Base-by-base conservation (phyloP, 2,888 invertebrate species). In the Erpobdella octoculata region DNA sequence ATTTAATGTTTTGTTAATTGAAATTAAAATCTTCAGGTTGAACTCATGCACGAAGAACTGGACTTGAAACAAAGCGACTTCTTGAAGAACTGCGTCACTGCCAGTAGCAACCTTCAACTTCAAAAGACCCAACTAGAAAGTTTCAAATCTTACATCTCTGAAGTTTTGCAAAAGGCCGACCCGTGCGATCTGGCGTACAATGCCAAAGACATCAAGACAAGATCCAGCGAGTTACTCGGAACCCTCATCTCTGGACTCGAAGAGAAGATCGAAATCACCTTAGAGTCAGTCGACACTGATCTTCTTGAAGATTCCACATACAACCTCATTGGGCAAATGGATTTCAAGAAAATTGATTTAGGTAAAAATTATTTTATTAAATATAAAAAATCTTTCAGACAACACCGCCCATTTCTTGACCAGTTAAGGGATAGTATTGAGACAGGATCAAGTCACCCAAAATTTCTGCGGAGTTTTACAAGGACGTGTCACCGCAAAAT, bases 291-390 rank as follows among this genome's bases (percentile, higher is more conserved):
- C 36, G 69, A 69, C 69, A 33, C 53, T 35, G 69, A 69, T 18
- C 53, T 69, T 33, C 35, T 69, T n/a, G 69, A 69, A 28, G 69
- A 69, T 36, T 53, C 53, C 48, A 69, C 69, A 1, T 69, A 69
- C 69, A 69, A 69, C 53, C 69, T 69, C 15, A 33, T 69, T 33
- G 69, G 69, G 1, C 69, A 69, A 36, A 69, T 69, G 15, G 69
- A 69, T 8, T 53, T 48, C 25, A 69, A 69, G 33, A 69, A 69
- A 53, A 25, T 48, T 15, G 69, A 69, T 18, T 37, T 69, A 53
- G 69, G 69, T 69, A 48, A 21, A 37, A n/a, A 33, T 35, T 31
- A n/a, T 18, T 8, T 18, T 21, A 25, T 12, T 8, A n/a, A 12
- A 8, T 53, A 25, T 53, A 9, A 9, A 53, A 21, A 5, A 5